phyloP scores from a whole-genome alignment of 2,113 vertebrate species.

The Litocranius walleri region DNA sequence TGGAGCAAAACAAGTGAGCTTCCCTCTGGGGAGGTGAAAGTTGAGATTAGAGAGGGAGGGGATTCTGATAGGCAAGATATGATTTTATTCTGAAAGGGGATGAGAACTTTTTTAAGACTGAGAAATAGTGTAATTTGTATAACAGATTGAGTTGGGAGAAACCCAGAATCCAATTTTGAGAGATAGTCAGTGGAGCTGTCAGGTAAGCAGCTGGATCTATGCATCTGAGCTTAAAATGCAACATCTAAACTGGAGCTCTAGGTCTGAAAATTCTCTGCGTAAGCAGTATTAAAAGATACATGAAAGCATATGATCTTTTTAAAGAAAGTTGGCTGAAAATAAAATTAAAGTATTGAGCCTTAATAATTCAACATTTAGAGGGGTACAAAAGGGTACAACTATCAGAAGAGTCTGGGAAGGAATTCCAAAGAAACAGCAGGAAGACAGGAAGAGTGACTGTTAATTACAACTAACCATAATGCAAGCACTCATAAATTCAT shows the following conservation, averaged over 20 bases:
- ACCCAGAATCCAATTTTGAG: neutral
- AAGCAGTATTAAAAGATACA: neutral
- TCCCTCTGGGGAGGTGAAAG: neutral
- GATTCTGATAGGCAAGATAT: neutral
- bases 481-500: neutral
- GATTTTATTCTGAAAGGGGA: neutral
- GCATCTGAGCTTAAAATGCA: neutral
- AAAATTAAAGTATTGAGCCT: neutral
- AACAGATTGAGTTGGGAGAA: neutral
- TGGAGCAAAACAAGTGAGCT: neutral
- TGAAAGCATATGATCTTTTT: neutral
- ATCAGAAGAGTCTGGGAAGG: neutral
- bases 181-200: neutral
- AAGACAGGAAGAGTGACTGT: neutral
- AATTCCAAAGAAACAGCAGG: neutral
- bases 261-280: neutral
- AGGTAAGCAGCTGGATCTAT: neutral
- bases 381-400: neutral
- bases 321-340: neutral
- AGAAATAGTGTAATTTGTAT: neutral
- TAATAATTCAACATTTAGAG: neutral
- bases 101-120: neutral
- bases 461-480: neutral
- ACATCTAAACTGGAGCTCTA: neutral
- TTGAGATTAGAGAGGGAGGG: neutral